Base-by-base conservation (phyloP, 1,140 invertebrate genomes). In the Kradibia gibbosae region DNA sequence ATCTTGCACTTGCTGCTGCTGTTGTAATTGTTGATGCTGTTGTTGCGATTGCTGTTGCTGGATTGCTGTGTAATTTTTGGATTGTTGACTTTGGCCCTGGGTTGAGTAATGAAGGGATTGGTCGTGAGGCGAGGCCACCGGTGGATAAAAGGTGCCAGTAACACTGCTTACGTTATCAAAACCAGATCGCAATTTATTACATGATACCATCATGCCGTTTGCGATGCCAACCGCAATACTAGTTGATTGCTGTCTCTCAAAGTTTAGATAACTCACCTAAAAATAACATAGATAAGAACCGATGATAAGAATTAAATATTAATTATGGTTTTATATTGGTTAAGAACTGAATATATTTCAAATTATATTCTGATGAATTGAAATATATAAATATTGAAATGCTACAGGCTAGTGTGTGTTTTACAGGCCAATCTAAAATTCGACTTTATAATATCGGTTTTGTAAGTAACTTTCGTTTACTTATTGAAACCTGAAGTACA, bases 131-230 rank as follows among this genome's bases (percentile, higher is more conserved):
- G 95, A 95, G 1, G 95, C 95, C 1, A 96, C 94, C 1, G 96
- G 96, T 20, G 96, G 96, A 89, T 96, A 96, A 91, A 96, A 97
- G 42, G 96, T 96, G 25, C 95, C 95, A n/a, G 95, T 96, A 13
- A 95, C 92, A 75, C 95, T 95, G 0, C 95, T 94, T 83, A 95
- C 95, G 86, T 96, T 95, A 28, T 95, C 93, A 75, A 95, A 92
- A 65, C 95, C 95, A 72, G 95, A 94, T 71, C 92, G 87, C 57
- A 92, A 84, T 88, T 95, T 96, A 65, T 95, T 95, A 89, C 95
- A 96, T 91, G 96, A 96, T 60, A 96, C 95, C 89, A 96, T 96
- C 94, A 97, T 95, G 17, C 95, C 96, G 84, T 96, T 96, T 1
- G 95, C 95, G 91, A 96, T 95, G 0, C 95, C 94, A 89, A 96